phyloP scores from a whole-genome alignment of 2,888 invertebrate genomes.

The Morpho deidamia region DNA sequence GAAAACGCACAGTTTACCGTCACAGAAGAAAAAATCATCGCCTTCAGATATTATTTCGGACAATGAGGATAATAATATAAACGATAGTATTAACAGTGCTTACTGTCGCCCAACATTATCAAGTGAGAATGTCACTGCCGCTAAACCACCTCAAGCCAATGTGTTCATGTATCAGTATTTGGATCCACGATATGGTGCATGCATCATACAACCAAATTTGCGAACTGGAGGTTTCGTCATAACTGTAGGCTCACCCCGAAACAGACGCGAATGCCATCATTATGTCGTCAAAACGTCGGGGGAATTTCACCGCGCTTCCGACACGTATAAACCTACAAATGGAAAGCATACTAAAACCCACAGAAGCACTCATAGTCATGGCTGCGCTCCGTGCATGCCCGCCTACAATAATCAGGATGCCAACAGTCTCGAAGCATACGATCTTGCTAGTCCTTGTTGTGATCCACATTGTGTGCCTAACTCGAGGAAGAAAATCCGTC shows the following conservation, averaged over 20 bases:
- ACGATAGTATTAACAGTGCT: slow-evolving; percentile 72
- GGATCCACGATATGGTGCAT: slow-evolving; percentile 83
- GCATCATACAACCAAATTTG: slow-evolving; percentile 82
- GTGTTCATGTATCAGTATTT: slow-evolving; percentile 83
- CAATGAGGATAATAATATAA: slow-evolving; percentile 58
- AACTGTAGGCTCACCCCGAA: slow-evolving; percentile 82
- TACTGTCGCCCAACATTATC: slow-evolving; percentile 89
- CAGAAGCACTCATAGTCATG: slow-evolving; percentile 70
- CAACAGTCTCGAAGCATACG: slow-evolving; percentile 90
- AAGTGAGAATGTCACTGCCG: slow-evolving; percentile 85
- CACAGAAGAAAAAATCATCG: slow-evolving; percentile 87
- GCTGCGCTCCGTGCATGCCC: slow-evolving; percentile 85
- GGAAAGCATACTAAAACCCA: slow-evolving; percentile 56
- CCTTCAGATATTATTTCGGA: slow-evolving; percentile 64
- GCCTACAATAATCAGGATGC: slow-evolving; percentile 82
- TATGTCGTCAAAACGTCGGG: slow-evolving; percentile 78
- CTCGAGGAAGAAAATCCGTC: slow-evolving; percentile 64
- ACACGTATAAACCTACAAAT: slow-evolving; percentile 47
- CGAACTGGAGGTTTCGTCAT: slow-evolving; percentile 85
- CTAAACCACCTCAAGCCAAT: slow-evolving; percentile 62
- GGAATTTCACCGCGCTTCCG: slow-evolving; percentile 56
- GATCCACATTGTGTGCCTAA: slow-evolving; percentile 91
- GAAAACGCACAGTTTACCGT: slow-evolving; percentile 93
- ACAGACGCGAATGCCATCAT: slow-evolving; percentile 82
- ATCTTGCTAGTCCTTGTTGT: slow-evolving; percentile 91